Conservation (phyloP, 2,797 vertebrate genomes). For the Coreius guichenoti region DNA sequence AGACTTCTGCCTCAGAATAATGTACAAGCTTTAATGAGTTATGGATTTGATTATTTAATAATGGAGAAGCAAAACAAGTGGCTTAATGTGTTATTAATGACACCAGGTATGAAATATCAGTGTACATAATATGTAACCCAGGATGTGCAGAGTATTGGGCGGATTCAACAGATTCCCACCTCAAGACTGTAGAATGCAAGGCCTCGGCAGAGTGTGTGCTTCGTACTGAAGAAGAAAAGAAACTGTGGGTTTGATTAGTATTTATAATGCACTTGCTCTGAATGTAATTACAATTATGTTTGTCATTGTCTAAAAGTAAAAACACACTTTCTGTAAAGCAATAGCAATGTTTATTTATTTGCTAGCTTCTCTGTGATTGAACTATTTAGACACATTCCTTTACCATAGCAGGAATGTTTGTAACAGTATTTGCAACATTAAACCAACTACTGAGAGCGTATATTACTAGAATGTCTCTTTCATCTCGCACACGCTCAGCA, state of each 20-base stretch:
- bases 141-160: slow-evolving; percentile 74
- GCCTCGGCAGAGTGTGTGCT: slow-evolving; percentile 81
- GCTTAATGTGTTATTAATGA: slow-evolving; percentile 47
- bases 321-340: slow-evolving; percentile 76
- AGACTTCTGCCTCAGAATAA: slow-evolving; percentile 44
- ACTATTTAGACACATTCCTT: slow-evolving; percentile 84
- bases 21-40: slow-evolving; percentile 43
- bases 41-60: slow-evolving; percentile 27
- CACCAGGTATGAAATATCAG: slow-evolving; percentile 32
- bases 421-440: slow-evolving; percentile 90
- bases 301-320: slow-evolving; percentile 72
- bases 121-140: slow-evolving; percentile 81
- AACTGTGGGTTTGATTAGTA: slow-evolving; percentile 82
- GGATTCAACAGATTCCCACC: slow-evolving; percentile 75
- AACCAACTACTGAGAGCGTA: slow-evolving; percentile 79
- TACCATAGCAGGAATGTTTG: slow-evolving; percentile 88
- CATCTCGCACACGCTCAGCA: background rate
- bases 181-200: slow-evolving; percentile 80
- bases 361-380: slow-evolving; percentile 83
- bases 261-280: slow-evolving; percentile 87
- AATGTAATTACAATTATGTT: slow-evolving; percentile 86
- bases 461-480: slow-evolving; percentile 41
- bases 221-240: slow-evolving; percentile 67
- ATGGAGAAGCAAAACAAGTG: slow-evolving; percentile 13
- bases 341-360: slow-evolving; percentile 79